Evolutionary conservation across 2,113 vertebrate genomes (phyloP).

Genomic region (Coregonus clupeaformis): DNA sequence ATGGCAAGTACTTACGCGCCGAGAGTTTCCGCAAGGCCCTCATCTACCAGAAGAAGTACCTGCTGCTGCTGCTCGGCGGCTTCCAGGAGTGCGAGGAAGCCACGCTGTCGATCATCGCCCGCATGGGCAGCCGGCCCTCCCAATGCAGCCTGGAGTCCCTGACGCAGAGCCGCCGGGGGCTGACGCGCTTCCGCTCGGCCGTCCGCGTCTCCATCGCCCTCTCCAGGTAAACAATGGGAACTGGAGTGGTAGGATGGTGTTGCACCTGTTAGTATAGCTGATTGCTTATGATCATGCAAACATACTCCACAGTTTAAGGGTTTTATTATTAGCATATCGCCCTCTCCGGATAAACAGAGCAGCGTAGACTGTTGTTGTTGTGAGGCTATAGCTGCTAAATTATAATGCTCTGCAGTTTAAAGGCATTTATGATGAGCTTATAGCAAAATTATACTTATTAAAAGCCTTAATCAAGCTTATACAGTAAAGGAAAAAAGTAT

Average conservation of each 20-base stretch:
- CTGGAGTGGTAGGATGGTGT: not conserved
- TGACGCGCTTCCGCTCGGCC: constrained; percentile 87
- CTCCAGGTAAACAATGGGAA: constrained; percentile 76
- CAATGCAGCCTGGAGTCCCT: constrained; percentile 73
- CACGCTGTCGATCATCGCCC: constrained; percentile 84
- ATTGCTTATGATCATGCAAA: no score
- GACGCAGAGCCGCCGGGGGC: constrained; percentile 69
- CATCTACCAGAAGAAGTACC: constrained; percentile 97
- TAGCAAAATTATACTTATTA: no score
- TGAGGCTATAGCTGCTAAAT: no score
- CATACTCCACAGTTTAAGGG: no score
- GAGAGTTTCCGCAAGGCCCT: constrained; percentile 97
- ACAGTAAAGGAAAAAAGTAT: no score
- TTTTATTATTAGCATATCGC: no score
- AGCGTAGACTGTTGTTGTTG: no score
- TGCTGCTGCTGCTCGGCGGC: constrained; percentile 90
- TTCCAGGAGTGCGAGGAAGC: constrained; percentile 98
- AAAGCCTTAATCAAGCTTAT: no score
- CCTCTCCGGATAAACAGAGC: no score
- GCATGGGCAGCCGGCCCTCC: constrained; percentile 84
- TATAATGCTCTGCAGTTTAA: no score
- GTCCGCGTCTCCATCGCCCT: constrained; percentile 90
- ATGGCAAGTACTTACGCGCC: constrained; percentile 89
- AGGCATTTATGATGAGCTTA: no score
- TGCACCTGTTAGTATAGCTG: no score